Evolutionary conservation across 2,888 invertebrate species (phyloP).

Genomic region (Amblyteles armatorius): DNA sequence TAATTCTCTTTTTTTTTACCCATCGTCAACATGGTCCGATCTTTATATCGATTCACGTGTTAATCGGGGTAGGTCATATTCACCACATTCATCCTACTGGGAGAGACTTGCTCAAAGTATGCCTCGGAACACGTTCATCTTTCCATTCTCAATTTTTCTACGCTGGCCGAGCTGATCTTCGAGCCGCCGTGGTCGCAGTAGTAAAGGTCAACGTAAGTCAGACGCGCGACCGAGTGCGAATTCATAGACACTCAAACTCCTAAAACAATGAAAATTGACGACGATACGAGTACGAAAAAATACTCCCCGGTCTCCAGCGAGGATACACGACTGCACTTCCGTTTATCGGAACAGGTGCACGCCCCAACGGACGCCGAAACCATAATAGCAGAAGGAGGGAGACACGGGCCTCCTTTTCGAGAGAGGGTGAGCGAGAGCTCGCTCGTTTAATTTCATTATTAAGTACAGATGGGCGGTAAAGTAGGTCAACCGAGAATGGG

Average conservation of each 20-base stretch:
- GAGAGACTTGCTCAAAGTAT: too few species aligned
- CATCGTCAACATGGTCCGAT: too few species aligned
- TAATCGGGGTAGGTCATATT: too few species aligned
- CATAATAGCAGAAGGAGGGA: slow-evolving; percentile 2
- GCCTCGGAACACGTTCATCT: too few species aligned
- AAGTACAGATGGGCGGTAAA: slow-evolving; percentile 60
- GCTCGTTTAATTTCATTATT: slow-evolving; percentile 66
- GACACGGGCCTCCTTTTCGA: neutral
- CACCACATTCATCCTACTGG: too few species aligned
- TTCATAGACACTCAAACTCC: neutral
- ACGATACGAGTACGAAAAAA: slow-evolving; percentile 16
- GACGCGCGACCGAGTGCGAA: slow-evolving; percentile 8
- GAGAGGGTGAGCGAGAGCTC: neutral
- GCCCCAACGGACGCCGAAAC: slow-evolving; percentile 36
- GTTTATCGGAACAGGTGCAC: slow-evolving; percentile 57
- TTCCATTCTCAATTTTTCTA: too few species aligned
- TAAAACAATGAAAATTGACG: slow-evolving; percentile 9
- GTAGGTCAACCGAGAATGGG: slow-evolving; percentile 62
- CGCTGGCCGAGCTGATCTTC: too few species aligned
- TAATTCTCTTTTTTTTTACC: too few species aligned
- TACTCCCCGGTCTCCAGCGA: neutral
- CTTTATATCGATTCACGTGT: too few species aligned
- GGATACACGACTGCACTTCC: slow-evolving; percentile 46
- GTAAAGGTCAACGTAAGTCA: slow-evolving; percentile 27
- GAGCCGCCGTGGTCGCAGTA: neutral